Base-by-base conservation (phyloP, 2,113 vertebrate genomes). In the Tachysurus fulvidraco region DNA sequence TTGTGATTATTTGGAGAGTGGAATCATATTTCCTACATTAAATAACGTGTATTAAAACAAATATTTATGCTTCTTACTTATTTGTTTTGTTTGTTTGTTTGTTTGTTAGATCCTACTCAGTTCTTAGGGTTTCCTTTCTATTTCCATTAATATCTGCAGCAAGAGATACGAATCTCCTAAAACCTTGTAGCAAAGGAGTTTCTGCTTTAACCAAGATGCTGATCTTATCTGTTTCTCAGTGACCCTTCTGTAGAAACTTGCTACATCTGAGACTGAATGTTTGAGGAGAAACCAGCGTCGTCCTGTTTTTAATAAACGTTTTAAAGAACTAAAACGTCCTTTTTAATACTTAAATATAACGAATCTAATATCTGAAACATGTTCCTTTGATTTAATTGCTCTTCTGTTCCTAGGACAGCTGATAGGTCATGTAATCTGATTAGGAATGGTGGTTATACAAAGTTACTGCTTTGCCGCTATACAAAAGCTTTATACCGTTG, bases 211-310 rank as follows among this genome's bases (percentile, higher is more conserved):
- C 25, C 50, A 25, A 16, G 76, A 67, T 13, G 59, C 84, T 54
- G 74, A 78, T 85, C 30, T 76, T 19, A 84, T 85, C 73, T 41
- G n/a, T 41, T 79, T 80, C 46, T 67, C 28, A 19, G n/a, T 69
- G 76, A 80, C 7, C 30, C 13, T 44, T 78, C 30, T 41, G 14
- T 74, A 78, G 83, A 78, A 25, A 86, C 16, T 41, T 19, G 21
- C 50, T 69, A 36, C 62, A 57, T 65, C 62, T 55, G 17, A 12
- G 21, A 69, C 16, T 78, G 17, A n/a, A 59, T 13, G 19, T 13
- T 57, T 28, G 28, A 86, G 76, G 30, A 86, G 77, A 67, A 80
- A 65, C 36, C 21, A n/a, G 30, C 80, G 30, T 25, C 36, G 55
- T 86, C 25, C 55, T 52, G 76, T 57, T 67, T 62, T 81, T 81